Conservation (phyloP, 2,888 invertebrate genomes). For the Cheilosia impressa region DNA sequence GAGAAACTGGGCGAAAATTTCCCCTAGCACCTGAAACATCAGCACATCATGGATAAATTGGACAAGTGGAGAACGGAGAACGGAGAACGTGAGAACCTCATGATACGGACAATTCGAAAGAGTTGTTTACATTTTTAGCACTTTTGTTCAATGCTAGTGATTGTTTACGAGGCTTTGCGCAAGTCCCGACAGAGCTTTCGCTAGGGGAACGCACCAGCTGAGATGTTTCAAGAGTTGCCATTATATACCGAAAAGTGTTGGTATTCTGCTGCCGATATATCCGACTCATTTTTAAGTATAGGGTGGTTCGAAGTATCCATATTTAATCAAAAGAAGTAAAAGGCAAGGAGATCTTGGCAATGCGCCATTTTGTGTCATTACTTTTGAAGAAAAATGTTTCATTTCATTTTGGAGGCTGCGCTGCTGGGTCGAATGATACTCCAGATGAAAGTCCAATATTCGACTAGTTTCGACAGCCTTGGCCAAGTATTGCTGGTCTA, state of each 20-base stretch:
- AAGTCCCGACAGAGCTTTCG: conserved; percentile 27
- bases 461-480: too few species aligned
- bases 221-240: conserved; percentile 22
- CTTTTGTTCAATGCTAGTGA: conserved; percentile 16
- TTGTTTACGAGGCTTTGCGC: conserved; percentile 51
- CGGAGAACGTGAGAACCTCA: neutral
- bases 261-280: too few species aligned
- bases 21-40: conserved; percentile 4
- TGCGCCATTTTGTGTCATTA: too few species aligned
- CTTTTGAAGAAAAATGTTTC: too few species aligned
- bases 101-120: neutral
- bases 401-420: too few species aligned
- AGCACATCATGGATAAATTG: conserved; percentile 21
- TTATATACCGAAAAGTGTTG: neutral
- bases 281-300: too few species aligned
- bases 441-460: too few species aligned
- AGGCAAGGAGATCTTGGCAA: too few species aligned
- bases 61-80: conserved; percentile 13
- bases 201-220: conserved; percentile 29
- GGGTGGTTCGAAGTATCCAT: too few species aligned
- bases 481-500: too few species aligned
- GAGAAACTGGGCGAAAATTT: conserved; percentile 46
- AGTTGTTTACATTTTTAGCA: conserved; percentile 41
- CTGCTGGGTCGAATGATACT: too few species aligned
- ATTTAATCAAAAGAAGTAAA: too few species aligned